These are phyloP conservation scores for Chaetops frenatus DNA, from an alignment of 2,113 vertebrate genomes.

Conservation along the genomic window DNA sequence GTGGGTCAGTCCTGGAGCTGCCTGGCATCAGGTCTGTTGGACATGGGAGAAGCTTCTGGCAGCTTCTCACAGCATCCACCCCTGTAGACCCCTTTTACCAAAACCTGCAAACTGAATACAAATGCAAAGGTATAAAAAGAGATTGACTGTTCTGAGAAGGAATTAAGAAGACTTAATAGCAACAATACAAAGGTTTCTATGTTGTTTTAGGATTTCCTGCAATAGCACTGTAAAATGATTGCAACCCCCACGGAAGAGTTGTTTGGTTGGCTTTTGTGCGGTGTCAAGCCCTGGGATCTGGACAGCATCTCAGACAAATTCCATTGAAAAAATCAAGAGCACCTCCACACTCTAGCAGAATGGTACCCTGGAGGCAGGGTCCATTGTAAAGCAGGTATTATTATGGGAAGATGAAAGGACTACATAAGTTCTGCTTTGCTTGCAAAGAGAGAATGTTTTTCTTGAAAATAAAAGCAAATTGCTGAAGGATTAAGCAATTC, in stretches of 20 bases:
- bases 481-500: neutral
- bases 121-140: neutral
- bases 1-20: neutral
- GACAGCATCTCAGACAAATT: neutral
- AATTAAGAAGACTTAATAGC: neutral
- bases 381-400: neutral
- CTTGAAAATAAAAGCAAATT: neutral
- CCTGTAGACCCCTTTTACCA: neutral
- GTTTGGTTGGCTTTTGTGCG: rapidly evolving
- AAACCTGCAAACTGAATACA: neutral
- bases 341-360: neutral
- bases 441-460: neutral
- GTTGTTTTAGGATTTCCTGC: neutral
- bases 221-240: neutral
- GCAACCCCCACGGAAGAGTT: neutral
- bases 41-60: neutral
- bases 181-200: neutral
- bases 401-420: neutral
- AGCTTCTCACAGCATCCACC: neutral
- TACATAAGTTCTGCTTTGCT: neutral
- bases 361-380: neutral
- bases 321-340: neutral
- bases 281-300: neutral
- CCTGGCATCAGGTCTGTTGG: neutral
- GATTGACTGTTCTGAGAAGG: neutral